phyloP scores from a whole-genome alignment of 2,797 vertebrate genomes.

The Anas acuta region DNA sequence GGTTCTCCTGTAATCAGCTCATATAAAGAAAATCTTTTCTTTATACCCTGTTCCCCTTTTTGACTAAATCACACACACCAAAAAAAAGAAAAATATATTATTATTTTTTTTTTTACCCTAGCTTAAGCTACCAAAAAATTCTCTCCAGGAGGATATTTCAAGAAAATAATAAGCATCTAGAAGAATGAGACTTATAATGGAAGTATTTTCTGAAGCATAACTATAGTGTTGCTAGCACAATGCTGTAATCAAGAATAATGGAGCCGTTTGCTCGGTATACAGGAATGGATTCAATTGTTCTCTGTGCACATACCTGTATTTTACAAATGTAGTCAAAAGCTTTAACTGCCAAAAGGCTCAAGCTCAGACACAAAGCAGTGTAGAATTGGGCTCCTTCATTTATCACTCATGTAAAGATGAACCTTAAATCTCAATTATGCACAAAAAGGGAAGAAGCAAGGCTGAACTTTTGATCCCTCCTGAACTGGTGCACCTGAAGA shows the following conservation, averaged over 20 bases:
- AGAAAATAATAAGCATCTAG: slow-evolving; percentile 39
- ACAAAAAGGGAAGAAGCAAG: not conserved
- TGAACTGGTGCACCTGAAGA: not conserved
- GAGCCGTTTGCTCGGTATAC: not conserved
- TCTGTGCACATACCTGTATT: slow-evolving; percentile 3
- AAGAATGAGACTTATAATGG: slow-evolving; percentile 41
- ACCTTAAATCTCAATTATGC: slow-evolving; percentile 42
- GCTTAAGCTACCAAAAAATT: not conserved
- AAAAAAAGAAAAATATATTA: not conserved
- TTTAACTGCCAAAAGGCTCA: slow-evolving; percentile 1
- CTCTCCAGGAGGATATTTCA: slow-evolving; percentile 19
- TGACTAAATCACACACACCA: not conserved
- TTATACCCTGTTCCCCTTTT: not conserved
- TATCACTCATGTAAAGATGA: slow-evolving; percentile 39
- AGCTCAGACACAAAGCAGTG: slow-evolving; percentile 25
- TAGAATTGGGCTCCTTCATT: not conserved
- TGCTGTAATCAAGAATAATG: slow-evolving; percentile 63
- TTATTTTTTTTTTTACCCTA: not conserved
- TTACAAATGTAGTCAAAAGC: slow-evolving; percentile 28
- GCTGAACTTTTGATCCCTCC: slow-evolving; percentile 36
- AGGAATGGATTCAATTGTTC: slow-evolving; percentile 43
- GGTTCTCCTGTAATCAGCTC: not conserved
- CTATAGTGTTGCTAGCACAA: slow-evolving; percentile 32
- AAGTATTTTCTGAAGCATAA: slow-evolving; percentile 57
- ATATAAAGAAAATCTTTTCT: not conserved